Evolutionary conservation across 1,140 invertebrate genomes (phyloP).

Genomic region (Littorina saxatilis): DNA sequence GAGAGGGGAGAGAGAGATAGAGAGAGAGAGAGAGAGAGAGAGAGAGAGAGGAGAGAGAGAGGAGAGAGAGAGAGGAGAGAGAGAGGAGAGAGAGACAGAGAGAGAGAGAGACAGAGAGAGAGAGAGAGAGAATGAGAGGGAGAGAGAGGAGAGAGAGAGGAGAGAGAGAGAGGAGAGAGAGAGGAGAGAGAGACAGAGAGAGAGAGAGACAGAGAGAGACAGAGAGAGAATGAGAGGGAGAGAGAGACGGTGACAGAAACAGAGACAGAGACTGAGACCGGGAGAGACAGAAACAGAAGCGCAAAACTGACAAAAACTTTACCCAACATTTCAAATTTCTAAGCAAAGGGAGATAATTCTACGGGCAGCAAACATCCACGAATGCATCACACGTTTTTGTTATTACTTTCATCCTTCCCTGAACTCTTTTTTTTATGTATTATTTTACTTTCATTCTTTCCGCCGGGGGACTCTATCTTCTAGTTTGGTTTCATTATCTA

Average conservation of each 20-base stretch:
- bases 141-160: not conserved
- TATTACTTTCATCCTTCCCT: too few species aligned
- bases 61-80: slow-evolving; percentile 11
- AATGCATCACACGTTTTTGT: too few species aligned
- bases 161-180: not conserved
- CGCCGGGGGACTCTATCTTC: too few species aligned
- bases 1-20: not conserved
- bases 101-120: slow-evolving; percentile 2
- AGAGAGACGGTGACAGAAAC: not conserved
- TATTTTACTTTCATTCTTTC: too few species aligned
- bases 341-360: too few species aligned
- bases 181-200: slow-evolving; percentile 6
- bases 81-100: slow-evolving; percentile 10
- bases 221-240: slow-evolving; percentile 7
- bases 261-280: too few species aligned
- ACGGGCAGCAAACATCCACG: too few species aligned
- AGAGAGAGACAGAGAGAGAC: slow-evolving; percentile 6
- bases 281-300: too few species aligned
- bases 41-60: slow-evolving; percentile 15
- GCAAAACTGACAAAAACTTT: too few species aligned
- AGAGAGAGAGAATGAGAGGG: not conserved
- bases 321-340: too few species aligned
- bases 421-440: too few species aligned
- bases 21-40: slow-evolving; percentile 12
- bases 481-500: too few species aligned